Evolutionary conservation across 2,113 vertebrate species (phyloP).

Genomic region (Gambusia affinis): DNA sequence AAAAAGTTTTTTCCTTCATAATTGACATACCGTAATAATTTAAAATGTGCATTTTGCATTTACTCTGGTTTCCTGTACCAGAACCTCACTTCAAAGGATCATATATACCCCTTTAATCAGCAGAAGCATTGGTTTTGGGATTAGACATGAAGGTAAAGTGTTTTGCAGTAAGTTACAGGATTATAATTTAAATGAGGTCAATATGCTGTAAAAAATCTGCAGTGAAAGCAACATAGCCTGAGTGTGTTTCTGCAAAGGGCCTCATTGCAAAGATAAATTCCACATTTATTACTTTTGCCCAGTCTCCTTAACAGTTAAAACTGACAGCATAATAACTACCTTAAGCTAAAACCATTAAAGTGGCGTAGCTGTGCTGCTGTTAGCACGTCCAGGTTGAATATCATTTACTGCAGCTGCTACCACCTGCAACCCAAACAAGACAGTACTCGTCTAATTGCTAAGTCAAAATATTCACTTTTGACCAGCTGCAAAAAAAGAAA

Average conservation of each 20-base stretch:
- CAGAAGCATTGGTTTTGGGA: not conserved
- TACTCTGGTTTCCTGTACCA: not conserved
- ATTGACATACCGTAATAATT: not conserved
- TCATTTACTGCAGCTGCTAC: conserved; percentile 54
- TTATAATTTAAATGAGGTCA: not conserved
- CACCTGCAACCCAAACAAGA: conserved; percentile 58
- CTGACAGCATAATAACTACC: conserved; percentile 14
- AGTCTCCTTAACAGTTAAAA: conserved; percentile 16
- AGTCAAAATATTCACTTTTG: conserved; percentile 29
- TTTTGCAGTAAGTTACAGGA: not conserved
- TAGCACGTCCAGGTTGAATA: conserved; percentile 54
- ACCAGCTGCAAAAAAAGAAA: conserved; percentile 10
- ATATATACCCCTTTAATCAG: not conserved
- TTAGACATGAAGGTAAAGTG: not conserved
- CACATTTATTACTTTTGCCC: not conserved
- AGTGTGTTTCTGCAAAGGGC: conserved; percentile 8
- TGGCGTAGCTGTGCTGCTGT: conserved; percentile 54
- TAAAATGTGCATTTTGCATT: not conserved
- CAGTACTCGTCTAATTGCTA: conserved; percentile 56
- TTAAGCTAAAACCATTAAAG: conserved; percentile 24
- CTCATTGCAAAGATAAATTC: conserved; percentile 29
- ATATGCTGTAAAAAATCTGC: not conserved
- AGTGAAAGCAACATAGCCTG: not conserved
- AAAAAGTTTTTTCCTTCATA: not conserved
- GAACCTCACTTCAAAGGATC: not conserved